Evolutionary conservation across 2,113 vertebrate species (phyloP).

Genomic region (Budorcas taxicolor): DNA sequence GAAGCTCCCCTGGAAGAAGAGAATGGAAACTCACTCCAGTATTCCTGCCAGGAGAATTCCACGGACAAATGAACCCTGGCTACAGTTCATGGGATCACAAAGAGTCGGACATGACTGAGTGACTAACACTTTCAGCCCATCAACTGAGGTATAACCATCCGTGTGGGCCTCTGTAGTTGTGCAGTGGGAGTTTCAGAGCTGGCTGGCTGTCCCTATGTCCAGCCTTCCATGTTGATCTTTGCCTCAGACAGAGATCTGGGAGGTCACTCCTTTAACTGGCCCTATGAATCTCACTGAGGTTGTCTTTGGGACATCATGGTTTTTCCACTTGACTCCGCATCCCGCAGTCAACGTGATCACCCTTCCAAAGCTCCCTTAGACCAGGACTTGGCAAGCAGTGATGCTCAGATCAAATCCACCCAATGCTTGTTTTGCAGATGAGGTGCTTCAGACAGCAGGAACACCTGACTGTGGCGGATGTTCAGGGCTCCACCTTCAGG

Average conservation of each 20-base stretch:
- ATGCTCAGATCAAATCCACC: not conserved
- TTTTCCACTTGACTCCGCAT: accelerated
- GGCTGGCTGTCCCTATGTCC: not conserved
- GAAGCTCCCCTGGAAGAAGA: not conserved
- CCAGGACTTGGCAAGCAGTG: accelerated
- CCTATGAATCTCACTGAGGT: accelerated
- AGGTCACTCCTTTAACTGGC: not conserved
- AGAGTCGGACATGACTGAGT: not conserved
- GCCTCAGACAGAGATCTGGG: not conserved
- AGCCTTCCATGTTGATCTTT: not conserved
- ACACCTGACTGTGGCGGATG: accelerated
- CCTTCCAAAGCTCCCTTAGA: not conserved
- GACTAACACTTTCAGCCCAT: accelerated
- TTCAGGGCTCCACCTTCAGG: accelerated
- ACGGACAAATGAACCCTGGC: not conserved
- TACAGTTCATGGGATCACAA: not conserved
- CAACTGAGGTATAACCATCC: accelerated
- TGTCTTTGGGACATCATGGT: accelerated
- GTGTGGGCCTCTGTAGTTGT: accelerated
- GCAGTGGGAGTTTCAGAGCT: not conserved
- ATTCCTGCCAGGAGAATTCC: not conserved
- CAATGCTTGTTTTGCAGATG: not conserved
- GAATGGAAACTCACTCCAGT: not conserved
- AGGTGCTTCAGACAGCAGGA: accelerated
- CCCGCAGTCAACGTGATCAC: accelerated